Conservation (phyloP, 2,888 invertebrate species). For the Yponomeuta sedellus region DNA sequence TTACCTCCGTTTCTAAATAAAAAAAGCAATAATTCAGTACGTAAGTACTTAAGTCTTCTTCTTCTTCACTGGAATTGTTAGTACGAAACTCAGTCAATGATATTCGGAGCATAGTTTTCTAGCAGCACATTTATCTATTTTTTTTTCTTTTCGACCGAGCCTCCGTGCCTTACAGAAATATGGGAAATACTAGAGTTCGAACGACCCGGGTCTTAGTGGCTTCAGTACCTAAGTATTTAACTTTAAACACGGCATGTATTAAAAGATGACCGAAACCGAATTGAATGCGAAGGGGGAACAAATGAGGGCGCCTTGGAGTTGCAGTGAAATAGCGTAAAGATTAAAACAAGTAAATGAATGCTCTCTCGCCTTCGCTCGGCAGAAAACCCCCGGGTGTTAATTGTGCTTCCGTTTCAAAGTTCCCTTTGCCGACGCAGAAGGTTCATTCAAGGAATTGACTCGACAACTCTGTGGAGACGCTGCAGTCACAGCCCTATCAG, state of each 20-base stretch:
- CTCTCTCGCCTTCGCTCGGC: slow-evolving; percentile 15
- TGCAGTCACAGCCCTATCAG: background rate
- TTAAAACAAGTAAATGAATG: slow-evolving; percentile 15
- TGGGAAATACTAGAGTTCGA: too few species aligned
- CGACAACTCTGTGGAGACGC: background rate
- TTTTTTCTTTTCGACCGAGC: too few species aligned
- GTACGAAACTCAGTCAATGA: too few species aligned
- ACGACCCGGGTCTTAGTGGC: too few species aligned
- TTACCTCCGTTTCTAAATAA: background rate
- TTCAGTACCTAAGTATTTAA: too few species aligned
- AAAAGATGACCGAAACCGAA: background rate
- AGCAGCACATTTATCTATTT: too few species aligned
- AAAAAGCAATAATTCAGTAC: too few species aligned
- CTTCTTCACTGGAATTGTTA: too few species aligned
- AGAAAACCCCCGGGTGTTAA: slow-evolving; percentile 21
- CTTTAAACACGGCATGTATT: background rate
- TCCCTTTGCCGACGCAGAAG: slow-evolving; percentile 15
- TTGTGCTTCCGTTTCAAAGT: slow-evolving; percentile 20
- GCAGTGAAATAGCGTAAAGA: slow-evolving; percentile 7
- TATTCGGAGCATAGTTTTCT: too few species aligned
- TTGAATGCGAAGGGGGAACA: background rate
- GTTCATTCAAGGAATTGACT: slow-evolving; percentile 19
- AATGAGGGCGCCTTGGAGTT: slow-evolving; percentile 6
- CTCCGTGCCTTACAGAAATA: too few species aligned
- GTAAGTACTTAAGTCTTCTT: too few species aligned